Percentiles rank a stretch among this genome's conserved stretches.
Conservation (phyloP, 2,797 vertebrate genomes). For the Cuculus canorus region DNA sequence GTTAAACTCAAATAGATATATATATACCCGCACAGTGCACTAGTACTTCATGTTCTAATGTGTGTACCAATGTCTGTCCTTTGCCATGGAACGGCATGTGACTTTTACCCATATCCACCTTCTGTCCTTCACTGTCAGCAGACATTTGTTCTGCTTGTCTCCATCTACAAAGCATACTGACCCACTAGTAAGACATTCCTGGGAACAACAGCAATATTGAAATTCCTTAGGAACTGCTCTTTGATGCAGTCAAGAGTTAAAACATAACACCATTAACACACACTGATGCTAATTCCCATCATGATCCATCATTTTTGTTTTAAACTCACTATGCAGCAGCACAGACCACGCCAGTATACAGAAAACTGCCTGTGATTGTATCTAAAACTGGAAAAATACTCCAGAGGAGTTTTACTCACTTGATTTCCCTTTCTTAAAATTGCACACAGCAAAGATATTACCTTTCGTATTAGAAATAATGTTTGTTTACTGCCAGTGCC, state of each 20-base stretch:
- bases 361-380: not conserved
- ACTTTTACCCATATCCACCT: not conserved
- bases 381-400: not conserved
- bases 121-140: constrained; percentile 28
- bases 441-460: not conserved
- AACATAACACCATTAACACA: not conserved
- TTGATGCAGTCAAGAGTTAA: not conserved
- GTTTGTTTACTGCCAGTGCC: not conserved
- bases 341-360: not conserved
- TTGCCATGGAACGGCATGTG: not conserved
- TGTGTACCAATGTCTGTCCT: not conserved
- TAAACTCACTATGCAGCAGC: not conserved
- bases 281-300: not conserved
- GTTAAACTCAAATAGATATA: not conserved
- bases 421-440: not conserved
- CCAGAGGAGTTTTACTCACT: not conserved
- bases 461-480: not conserved
- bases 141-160: not conserved
- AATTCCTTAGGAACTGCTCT: not conserved
- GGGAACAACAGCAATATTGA: not conserved
- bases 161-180: constrained; percentile 32
- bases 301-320: not conserved
- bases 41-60: not conserved
- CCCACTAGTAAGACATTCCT: not conserved
- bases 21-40: not conserved